phyloP scores from a whole-genome alignment of 2,113 vertebrate genomes.

The Catharus minimus region DNA sequence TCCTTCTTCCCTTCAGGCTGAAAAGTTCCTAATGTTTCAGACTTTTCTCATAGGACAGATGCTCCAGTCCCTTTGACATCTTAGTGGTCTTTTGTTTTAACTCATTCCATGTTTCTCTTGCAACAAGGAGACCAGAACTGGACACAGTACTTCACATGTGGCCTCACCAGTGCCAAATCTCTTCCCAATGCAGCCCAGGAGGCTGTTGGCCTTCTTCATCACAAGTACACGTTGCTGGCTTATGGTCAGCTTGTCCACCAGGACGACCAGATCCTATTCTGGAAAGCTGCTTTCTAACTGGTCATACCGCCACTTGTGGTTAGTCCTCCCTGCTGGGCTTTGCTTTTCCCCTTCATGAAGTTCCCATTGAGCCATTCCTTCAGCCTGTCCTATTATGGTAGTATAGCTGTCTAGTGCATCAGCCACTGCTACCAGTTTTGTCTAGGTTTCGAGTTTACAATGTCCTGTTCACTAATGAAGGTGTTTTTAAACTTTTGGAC shows the following conservation, averaged over 20 bases:
- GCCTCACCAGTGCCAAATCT: neutral
- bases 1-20: neutral
- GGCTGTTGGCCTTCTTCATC: neutral
- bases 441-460: neutral
- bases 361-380: neutral
- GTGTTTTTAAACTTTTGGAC: neutral
- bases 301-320: neutral
- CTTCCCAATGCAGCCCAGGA: neutral
- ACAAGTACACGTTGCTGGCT: fast-evolving
- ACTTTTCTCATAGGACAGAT: neutral
- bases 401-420: neutral
- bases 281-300: neutral
- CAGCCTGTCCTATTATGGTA: no score
- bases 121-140: neutral
- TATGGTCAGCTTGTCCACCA: neutral
- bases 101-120: neutral
- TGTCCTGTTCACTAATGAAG: neutral
- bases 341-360: neutral
- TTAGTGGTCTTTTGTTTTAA: neutral
- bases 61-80: neutral
- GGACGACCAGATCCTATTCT: neutral
- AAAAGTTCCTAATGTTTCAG: neutral
- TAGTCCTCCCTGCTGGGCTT: neutral
- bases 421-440: neutral
- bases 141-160: neutral